Conservation (phyloP, 2,888 invertebrate genomes). For the Drosophila atripex region DNA sequence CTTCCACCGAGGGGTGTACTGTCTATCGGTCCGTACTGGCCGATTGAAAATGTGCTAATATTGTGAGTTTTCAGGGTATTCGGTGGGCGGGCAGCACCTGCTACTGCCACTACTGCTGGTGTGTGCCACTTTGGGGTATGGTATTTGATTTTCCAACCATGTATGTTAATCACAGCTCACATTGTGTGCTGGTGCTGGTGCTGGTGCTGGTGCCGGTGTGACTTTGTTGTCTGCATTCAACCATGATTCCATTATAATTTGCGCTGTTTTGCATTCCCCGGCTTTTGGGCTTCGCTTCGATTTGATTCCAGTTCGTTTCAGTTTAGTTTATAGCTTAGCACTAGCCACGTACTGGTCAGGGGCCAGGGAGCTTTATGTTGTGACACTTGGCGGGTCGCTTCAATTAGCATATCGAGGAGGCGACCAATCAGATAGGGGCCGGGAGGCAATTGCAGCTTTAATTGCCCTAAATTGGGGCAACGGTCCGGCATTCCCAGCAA, state of each 20-base stretch:
- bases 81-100: conserved; percentile 21
- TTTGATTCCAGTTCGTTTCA: conserved; percentile 22
- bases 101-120: not conserved
- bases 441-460: conserved; percentile 36
- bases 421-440: conserved; percentile 42
- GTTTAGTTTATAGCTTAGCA: conserved; percentile 22
- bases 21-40: not conserved
- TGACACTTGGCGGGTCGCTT: conserved; percentile 62
- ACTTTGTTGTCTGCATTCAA: conserved; percentile 60
- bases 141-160: conserved; percentile 39
- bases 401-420: conserved; percentile 54
- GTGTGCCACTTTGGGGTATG: conserved; percentile 18
- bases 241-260: conserved; percentile 63
- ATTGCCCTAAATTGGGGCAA: conserved; percentile 58
- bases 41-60: conserved; percentile 20
- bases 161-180: conserved; percentile 30
- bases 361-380: conserved; percentile 33
- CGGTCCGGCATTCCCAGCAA: conserved; percentile 22
- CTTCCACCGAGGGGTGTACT: conserved; percentile 29
- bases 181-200: not conserved
- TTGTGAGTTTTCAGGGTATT: conserved; percentile 25
- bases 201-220: conserved; percentile 6
- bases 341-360: no score
- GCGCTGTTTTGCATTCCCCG: conserved; percentile 63
- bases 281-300: conserved; percentile 27